phyloP scores from a whole-genome alignment of 1,140 invertebrate genomes.

The Eueides isabella region DNA sequence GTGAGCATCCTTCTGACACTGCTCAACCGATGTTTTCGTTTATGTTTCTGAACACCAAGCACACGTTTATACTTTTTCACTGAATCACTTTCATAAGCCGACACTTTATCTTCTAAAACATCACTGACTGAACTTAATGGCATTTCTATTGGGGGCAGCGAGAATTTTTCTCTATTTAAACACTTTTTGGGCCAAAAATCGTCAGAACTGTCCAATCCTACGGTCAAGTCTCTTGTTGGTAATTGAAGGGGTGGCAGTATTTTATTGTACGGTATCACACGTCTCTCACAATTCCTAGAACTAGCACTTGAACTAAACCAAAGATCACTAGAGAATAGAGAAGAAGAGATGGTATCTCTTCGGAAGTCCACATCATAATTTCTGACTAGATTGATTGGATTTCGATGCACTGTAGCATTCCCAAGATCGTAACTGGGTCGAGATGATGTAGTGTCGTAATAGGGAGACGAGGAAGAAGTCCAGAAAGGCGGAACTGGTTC shows the following conservation, averaged over 20 bases:
- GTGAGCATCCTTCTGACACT: conserved; percentile 55
- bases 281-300: conserved; percentile 44
- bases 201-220: conserved; percentile 46
- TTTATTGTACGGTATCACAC: conserved; percentile 53
- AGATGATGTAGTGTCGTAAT: conserved; percentile 36
- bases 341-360: conserved; percentile 54
- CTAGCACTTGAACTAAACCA: conserved; percentile 58
- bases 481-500: conserved; percentile 51
- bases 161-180: conserved; percentile 54
- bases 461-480: conserved; percentile 36
- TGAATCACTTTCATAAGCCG: conserved; percentile 40
- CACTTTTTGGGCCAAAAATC: conserved; percentile 57
- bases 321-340: conserved; percentile 59
- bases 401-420: conserved; percentile 46
- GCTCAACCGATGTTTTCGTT: conserved; percentile 34
- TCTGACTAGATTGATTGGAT: conserved; percentile 46
- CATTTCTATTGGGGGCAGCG: conserved; percentile 62
- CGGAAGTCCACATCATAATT: conserved; percentile 47
- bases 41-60: conserved; percentile 42
- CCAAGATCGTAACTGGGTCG: conserved; percentile 50
- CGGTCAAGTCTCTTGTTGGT: conserved; percentile 43
- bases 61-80: conserved; percentile 34
- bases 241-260: conserved; percentile 62
- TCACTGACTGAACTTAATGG: conserved; percentile 36
- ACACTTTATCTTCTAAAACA: conserved; percentile 37